phyloP scores from a whole-genome alignment of 2,888 invertebrate species.

The Sphaerophoria taeniata region DNA sequence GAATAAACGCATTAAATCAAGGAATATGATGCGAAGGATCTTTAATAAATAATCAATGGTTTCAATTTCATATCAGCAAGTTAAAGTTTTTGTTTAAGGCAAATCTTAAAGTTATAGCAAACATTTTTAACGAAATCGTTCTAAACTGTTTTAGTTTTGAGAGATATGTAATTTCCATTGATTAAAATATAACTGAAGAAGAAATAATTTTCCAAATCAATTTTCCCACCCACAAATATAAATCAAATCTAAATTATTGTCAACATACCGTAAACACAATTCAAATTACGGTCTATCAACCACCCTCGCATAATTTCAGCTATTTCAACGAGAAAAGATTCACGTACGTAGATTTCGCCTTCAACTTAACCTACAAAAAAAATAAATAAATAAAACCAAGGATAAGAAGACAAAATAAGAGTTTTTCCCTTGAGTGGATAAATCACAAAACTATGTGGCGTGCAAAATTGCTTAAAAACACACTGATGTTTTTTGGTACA shows the following conservation, averaged over 20 bases:
- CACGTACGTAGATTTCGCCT: constrained; percentile 31
- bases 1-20: too few relatives aligned
- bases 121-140: too few relatives aligned
- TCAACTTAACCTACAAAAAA: neutral
- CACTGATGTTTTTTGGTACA: neutral
- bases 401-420: constrained; percentile 12
- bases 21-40: too few relatives aligned
- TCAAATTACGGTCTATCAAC: constrained; percentile 45
- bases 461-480: constrained; percentile 36
- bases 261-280: constrained; percentile 45
- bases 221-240: constrained; percentile 12
- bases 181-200: neutral
- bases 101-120: too few relatives aligned
- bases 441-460: constrained; percentile 53
- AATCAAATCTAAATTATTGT: constrained; percentile 47
- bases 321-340: constrained; percentile 25
- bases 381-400: neutral
- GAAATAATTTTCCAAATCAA: neutral
- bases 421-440: constrained; percentile 41
- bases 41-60: too few relatives aligned
- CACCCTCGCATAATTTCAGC: neutral
- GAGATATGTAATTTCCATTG: too few relatives aligned
- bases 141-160: too few relatives aligned
- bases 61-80: too few relatives aligned
- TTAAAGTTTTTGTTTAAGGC: too few relatives aligned